Evolutionary conservation across 2,888 invertebrate species (phyloP), one percentile per base, ranked within the genome.

Genomic region (Zaprionus lineosus): DNA sequence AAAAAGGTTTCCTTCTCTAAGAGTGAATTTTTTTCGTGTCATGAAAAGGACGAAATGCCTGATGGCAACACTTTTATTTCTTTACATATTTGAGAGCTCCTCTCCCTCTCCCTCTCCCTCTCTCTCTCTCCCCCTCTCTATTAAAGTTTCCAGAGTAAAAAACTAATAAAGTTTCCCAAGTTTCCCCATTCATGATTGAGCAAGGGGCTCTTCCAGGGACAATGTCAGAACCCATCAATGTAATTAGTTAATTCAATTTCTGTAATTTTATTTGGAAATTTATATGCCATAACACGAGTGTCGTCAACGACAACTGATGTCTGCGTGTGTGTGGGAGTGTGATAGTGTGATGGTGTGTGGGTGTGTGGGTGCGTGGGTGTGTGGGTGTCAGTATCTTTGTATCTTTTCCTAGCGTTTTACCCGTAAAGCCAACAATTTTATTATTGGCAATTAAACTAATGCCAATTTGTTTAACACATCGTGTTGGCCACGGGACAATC

Each of bases 221-320:
- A 41, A 18, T 47, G 61, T 15, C 6, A 8, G 9, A 16, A 24
- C 34, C 43, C 65, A 40, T 65, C 51, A 74, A 59, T 70, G 58
- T 71, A 83, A 77, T 79, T 83, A 72, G 57, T 79, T 79, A 72
- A 83, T 68, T 79, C 79, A 75, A 75, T 83, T 58, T 50, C 56
- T 56, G 44, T 77, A 75, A 75, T 79, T 65, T 72, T 37, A 76
- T 76, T 72, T 44, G 33, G 46, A 55, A 56, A 63, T 64, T 63
- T 48, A 74, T 57, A 69, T 48, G 69, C 74, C 58, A 67, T 31
- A 57, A 63, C 65, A 66, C 33, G 19, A 48, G 59, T 3, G n/a
- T 16, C 31, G 28, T 26, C 9, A 14, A 33, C 36, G 18, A 19
- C 18, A 11, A 11, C 7, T 4, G 11, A 19, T 18, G n/a, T 14